Percentiles rank a stretch among this genome's conserved stretches.
Evolutionary conservation across 2,888 invertebrate species (phyloP).

Genomic region (Trissolcus brochymenae): DNA sequence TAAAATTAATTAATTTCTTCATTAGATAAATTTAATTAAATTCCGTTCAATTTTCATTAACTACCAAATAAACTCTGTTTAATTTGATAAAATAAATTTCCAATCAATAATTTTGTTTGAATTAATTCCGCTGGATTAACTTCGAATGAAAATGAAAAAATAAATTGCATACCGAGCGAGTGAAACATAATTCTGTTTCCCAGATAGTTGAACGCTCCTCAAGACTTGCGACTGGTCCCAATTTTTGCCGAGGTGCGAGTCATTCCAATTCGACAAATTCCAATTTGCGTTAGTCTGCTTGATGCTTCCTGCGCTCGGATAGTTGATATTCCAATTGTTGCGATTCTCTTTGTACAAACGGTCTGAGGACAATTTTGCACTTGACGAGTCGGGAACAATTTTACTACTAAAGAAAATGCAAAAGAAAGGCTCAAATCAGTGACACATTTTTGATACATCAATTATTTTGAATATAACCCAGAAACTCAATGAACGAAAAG

Average conservation of each 20-base stretch:
- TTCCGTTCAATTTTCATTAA: background rate
- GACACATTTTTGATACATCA: too few relatives aligned
- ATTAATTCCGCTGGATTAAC: too few relatives aligned
- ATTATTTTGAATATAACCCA: conserved; percentile 17
- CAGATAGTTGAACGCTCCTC: conserved; percentile 75
- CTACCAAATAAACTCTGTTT: too few relatives aligned
- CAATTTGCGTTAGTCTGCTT: conserved; percentile 70
- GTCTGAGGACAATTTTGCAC: conserved; percentile 68
- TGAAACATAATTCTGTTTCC: conserved; percentile 87
- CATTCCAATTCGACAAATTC: conserved; percentile 71
- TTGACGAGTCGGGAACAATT: conserved; percentile 67
- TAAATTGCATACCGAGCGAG: conserved; percentile 80
- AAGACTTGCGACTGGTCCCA: conserved; percentile 67
- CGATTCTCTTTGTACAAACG: conserved; percentile 76
- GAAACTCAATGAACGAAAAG: conserved; percentile 1
- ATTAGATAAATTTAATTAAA: background rate
- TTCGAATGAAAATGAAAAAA: background rate
- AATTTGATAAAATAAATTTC: too few relatives aligned
- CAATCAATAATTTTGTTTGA: too few relatives aligned
- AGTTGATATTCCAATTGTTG: conserved; percentile 77
- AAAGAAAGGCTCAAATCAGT: too few relatives aligned
- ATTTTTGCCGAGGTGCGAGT: conserved; percentile 64
- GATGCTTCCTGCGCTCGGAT: conserved; percentile 67
- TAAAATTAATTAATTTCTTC: too few relatives aligned
- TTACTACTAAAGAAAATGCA: conserved; percentile 64